phyloP scores from a whole-genome alignment of 2,113 vertebrate genomes.

The Gyps fulvus region DNA sequence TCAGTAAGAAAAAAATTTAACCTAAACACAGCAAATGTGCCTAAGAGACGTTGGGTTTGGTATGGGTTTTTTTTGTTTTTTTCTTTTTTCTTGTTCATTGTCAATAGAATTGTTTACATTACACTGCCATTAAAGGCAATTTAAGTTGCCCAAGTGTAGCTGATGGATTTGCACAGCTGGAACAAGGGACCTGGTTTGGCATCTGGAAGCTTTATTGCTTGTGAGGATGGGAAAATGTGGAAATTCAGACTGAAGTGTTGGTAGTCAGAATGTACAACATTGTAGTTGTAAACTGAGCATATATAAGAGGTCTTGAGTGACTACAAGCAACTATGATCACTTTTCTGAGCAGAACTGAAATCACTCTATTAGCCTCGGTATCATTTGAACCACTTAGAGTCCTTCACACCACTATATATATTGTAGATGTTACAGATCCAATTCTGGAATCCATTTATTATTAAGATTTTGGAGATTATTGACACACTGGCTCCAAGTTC shows the following conservation, averaged over 20 bases:
- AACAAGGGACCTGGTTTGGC: background rate
- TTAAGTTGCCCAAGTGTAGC: background rate
- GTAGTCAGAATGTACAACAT: background rate
- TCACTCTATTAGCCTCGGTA: constrained; percentile 19
- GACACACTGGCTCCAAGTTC: background rate
- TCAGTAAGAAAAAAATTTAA: background rate
- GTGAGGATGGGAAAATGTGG: background rate
- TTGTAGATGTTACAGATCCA: background rate
- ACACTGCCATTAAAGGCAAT: background rate
- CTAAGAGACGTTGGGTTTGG: background rate
- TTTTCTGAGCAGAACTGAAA: background rate
- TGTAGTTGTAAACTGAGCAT: background rate
- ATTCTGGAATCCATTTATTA: background rate
- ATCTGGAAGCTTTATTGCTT: background rate
- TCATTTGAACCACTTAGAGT: constrained; percentile 5
- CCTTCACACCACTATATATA: background rate
- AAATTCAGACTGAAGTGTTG: background rate
- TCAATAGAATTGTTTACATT: background rate
- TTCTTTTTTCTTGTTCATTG: background rate
- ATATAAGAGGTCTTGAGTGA: background rate
- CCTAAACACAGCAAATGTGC: background rate
- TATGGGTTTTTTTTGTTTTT: background rate
- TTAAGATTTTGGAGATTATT: background rate
- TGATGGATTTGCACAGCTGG: constrained; percentile 9
- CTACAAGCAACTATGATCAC: background rate